Evolutionary conservation across 2,888 invertebrate species (phyloP), one percentile per base, ranked within the genome.

Genomic region (Pachycephus smyrnensis): DNA sequence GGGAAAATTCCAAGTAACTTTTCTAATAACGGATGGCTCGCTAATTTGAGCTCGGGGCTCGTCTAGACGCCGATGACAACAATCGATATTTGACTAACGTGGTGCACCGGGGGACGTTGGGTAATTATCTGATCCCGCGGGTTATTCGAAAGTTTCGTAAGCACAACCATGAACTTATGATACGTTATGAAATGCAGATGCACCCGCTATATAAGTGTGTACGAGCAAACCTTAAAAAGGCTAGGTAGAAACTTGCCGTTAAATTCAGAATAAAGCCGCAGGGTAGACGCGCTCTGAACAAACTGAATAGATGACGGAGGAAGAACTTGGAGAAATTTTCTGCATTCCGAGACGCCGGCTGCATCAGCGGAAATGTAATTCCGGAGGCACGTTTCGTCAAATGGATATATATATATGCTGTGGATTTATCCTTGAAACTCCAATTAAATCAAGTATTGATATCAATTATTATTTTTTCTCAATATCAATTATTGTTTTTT

Each of bases 261-360:
- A 30, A 71, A 71, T 71, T 32, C 31, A 3, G 71, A 32, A 71
- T 31, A 71, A 71, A 71, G 31, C 71, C 71, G 71, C 71, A 12
- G 71, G 71, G 12, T 12, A 31, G 15, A 12, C 71, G 71, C 12
- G 71, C 12, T 31, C 71, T 11, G 71, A 31, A 30, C 31, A 32
- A 32, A 32, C 71, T 15, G 71, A 32, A 71, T 30, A 31, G 71
- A 71, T 15, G 71, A 71, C 40, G 40, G 71, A 31, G 71, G 71
- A 71, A 30, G 71, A 71, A 71, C 71, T 71, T 71, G 30, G 71
- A 30, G 12, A 31, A 71, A 71, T 71, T 71, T 71, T 71, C 31
- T 31, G 12, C 12, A 71, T 55, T 71, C 71, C 31, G 71, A 71
- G 71, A 12, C 71, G 31, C 71, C 31, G 30, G 31, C 30, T 71